phyloP scores from a whole-genome alignment of 1,140 invertebrate species.

The Subanguina moxae region DNA sequence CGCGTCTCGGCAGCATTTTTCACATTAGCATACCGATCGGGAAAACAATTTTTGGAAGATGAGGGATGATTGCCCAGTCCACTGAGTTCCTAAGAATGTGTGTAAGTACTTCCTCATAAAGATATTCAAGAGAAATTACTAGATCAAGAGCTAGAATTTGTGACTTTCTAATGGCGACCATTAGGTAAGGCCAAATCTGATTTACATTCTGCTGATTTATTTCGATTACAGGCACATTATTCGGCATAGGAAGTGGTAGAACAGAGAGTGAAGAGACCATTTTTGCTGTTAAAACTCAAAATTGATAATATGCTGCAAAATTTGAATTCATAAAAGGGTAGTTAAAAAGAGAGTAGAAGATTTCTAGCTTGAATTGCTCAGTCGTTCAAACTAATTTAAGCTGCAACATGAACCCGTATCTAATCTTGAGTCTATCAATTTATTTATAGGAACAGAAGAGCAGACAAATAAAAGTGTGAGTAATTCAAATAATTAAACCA shows the following conservation, averaged over 20 bases:
- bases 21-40: conserved; percentile 15
- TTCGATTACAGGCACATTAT: conserved; percentile 19
- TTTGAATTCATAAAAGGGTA: no score
- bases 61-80: conserved; percentile 20
- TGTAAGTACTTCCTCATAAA: neutral
- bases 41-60: neutral
- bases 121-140: conserved; percentile 11
- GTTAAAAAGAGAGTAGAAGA: no score
- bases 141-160: conserved; percentile 25
- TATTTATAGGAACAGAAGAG: no score
- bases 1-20: conserved; percentile 17
- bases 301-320: no score
- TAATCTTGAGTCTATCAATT: no score
- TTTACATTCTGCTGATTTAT: conserved; percentile 25
- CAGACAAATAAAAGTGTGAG: no score
- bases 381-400: no score
- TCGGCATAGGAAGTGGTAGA: neutral
- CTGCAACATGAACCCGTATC: no score
- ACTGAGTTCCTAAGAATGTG: conserved; percentile 27
- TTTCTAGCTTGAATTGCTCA: no score
- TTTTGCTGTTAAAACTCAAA: neutral
- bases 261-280: neutral
- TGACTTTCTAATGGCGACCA: conserved; percentile 13
- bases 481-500: no score
- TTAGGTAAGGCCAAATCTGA: conserved; percentile 20